Conservation (phyloP, 2,797 vertebrate species). For the Malacoraja senta region DNA sequence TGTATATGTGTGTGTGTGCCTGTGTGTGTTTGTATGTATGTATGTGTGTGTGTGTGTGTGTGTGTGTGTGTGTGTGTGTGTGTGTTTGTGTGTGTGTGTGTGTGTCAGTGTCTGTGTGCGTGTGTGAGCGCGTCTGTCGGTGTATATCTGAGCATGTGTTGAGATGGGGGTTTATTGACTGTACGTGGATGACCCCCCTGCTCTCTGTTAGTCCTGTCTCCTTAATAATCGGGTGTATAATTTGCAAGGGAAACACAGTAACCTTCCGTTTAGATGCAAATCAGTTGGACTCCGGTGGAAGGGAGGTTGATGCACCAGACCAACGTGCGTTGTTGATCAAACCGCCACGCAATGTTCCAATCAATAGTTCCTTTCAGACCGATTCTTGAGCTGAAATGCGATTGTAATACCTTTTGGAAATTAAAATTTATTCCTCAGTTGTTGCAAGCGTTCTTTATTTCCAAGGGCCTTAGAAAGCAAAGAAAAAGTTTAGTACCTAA, state of each 20-base stretch:
- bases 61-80: no score
- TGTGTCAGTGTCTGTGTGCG: no score
- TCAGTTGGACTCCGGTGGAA: slow-evolving; percentile 41
- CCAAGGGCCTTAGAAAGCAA: background rate
- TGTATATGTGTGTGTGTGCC: no score
- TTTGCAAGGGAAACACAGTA: slow-evolving; percentile 39
- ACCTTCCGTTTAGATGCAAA: slow-evolving; percentile 48
- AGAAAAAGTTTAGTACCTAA: background rate
- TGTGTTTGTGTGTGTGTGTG: no score
- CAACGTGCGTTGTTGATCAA: slow-evolving; percentile 41
- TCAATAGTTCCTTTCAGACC: slow-evolving; percentile 12
- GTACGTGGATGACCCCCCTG: no score
- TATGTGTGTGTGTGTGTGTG: no score
- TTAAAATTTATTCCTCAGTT: slow-evolving; percentile 33
- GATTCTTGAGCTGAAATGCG: slow-evolving; percentile 2
- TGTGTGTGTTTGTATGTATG: no score
- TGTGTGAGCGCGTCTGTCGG: no score
- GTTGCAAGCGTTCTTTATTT: slow-evolving; percentile 20
- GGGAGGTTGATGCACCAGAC: slow-evolving; percentile 43
- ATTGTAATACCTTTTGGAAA: slow-evolving; percentile 28
- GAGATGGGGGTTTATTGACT: background rate
- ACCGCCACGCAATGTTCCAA: slow-evolving; percentile 4
- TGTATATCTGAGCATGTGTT: no score
- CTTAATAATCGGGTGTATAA: slow-evolving; percentile 40
- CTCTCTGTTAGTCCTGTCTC: background rate